Evolutionary conservation across 2,113 vertebrate species (phyloP), one percentile per base, ranked within the genome.

Genomic region (Chloroceryle aenea): DNA sequence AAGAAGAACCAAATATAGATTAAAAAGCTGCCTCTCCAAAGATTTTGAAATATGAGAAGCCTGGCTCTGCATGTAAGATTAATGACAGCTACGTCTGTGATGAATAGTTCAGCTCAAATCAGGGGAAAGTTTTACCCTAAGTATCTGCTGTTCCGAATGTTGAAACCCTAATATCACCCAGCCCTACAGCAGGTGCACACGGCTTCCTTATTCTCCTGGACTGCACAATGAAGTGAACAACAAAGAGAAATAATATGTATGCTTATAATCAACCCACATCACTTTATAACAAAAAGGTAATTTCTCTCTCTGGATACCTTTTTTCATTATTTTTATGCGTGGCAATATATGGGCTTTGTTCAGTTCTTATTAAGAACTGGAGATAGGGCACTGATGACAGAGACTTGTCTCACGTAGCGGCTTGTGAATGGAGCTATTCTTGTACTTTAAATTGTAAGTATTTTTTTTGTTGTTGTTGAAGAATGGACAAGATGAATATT

Each of bases 41-140:
- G 96, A 97, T 91, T 97, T 94, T 98, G 97, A 98, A 98, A 98
- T 96, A 98, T 96, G 97, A 97, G 96, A 87, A 97, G 96, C 77
- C 91, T 95, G 93, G 95, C 91, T 98, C 98, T 98, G 97, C 95
- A 98, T 97, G 76, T 97, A 98, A 98, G 98, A 98, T 98, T 97
- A 98, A 98, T 98, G 97, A 95, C 83, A 94, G 95, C 87, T 98
- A 91, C 82, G 79, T 92, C 93, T 86, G 80, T 93, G 80, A 97
- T 96, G 97, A 95, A 75, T 77, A 92, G 82, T 76, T 89, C 94
- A 93, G 83, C 93, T 97, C 85, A 93, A 96, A 96, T 89, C 93
- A 93, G 84, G 93, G 56, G 85, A 42, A 95, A 92, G 72, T 95
- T 96, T 94, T 58, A 72, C 77, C 78, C 48, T 50, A 85, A 90